A percentile compares a stretch with the other conserved stretches of the same genome.
Evolutionary conservation across 2,113 vertebrate genomes (phyloP).

Genomic region (Lipophrys pholis): DNA sequence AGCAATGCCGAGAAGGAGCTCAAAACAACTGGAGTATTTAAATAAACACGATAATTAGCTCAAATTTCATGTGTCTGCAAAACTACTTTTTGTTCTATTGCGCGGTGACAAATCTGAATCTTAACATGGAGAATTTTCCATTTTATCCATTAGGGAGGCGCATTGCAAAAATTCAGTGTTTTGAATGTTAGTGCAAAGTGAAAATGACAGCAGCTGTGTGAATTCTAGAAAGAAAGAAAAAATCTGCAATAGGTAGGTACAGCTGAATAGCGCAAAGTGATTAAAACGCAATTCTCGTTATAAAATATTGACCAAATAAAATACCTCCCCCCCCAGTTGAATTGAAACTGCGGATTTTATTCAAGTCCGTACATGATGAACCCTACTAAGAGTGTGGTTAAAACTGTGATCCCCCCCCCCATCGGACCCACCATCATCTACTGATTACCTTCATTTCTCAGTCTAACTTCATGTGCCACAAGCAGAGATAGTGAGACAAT

Average conservation of each 20-base stretch:
- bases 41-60: conserved; percentile 29
- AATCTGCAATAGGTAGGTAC: conserved; percentile 5
- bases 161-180: conserved; percentile 5
- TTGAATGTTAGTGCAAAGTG: conserved; percentile 29
- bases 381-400: conserved; percentile 45
- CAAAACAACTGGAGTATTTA: conserved; percentile 28
- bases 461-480: conserved; percentile 42
- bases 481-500: conserved; percentile 42
- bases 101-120: too few species aligned
- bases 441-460: conserved; percentile 43
- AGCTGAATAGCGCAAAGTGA: conserved; percentile 43
- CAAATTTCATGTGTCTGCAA: neutral
- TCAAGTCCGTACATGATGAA: conserved; percentile 75
- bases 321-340: conserved; percentile 61
- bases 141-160: neutral
- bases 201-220: conserved; percentile 35
- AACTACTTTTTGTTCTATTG: too few species aligned
- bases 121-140: conserved; percentile 10
- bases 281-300: conserved; percentile 44
- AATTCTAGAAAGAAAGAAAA: conserved; percentile 35
- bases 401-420: conserved; percentile 31
- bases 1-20: conserved; percentile 21
- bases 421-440: too few species aligned
- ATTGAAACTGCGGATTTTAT: conserved; percentile 80
- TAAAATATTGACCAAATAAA: conserved; percentile 70